Conservation (phyloP, 1,140 invertebrate species). For the Oncopodura yosiiana region DNA sequence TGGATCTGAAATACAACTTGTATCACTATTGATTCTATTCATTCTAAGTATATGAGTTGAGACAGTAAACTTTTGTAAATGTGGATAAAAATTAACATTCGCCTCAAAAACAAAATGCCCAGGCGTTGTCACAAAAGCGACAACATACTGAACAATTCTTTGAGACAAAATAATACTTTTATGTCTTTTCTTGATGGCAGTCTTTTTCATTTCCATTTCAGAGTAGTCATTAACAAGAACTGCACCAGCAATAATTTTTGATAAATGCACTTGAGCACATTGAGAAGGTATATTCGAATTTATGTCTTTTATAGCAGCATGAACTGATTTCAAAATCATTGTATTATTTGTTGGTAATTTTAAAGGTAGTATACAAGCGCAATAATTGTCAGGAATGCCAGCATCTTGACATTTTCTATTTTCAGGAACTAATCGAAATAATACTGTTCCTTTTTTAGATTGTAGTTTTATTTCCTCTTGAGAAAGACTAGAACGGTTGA, state of each 20-base stretch:
- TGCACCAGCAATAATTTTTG: neutral
- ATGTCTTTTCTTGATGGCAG: neutral
- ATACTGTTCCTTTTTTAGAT: constrained; percentile 5
- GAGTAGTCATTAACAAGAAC: too few species aligned
- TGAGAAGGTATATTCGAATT: constrained; percentile 14
- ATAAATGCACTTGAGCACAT: constrained; percentile 7
- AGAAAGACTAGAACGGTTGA: neutral
- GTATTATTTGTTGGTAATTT: constrained; percentile 25
- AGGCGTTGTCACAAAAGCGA: constrained; percentile 11
- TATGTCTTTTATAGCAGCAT: constrained; percentile 14
- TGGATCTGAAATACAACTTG: constrained; percentile 13
- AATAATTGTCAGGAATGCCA: constrained; percentile 45
- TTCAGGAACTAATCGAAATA: constrained; percentile 19
- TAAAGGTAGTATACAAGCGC: constrained; percentile 40
- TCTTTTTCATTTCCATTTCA: too few species aligned
- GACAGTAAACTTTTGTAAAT: neutral
- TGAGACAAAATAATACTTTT: neutral
- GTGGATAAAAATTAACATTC: constrained; percentile 4
- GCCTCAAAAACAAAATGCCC: constrained; percentile 30
- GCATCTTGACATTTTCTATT: constrained; percentile 43
- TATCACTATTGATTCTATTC: constrained; percentile 20
- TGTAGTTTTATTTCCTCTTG: neutral
- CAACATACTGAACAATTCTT: neutral
- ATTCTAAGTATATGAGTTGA: constrained; percentile 15
- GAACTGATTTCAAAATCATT: constrained; percentile 8